phyloP scores from a whole-genome alignment of 2,113 vertebrate genomes.

The Cepphus grylle region DNA sequence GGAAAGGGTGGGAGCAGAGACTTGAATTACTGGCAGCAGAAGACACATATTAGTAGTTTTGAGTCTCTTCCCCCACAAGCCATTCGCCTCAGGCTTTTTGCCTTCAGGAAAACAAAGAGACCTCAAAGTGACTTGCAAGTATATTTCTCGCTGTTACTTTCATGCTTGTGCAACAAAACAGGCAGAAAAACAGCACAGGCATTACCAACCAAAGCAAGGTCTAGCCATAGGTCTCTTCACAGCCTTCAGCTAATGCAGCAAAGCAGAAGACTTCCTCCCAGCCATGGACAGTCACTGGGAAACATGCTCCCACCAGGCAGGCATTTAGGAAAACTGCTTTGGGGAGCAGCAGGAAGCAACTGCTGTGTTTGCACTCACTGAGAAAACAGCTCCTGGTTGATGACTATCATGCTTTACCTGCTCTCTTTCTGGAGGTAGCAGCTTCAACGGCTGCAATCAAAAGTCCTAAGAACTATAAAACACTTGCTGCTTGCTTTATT shows the following conservation, averaged over 20 bases:
- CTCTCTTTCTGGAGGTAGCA: background rate
- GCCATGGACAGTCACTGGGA: background rate
- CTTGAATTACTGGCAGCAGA: background rate
- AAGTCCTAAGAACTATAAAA: background rate
- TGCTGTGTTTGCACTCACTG: background rate
- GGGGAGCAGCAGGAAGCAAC: background rate
- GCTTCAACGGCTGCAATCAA: background rate
- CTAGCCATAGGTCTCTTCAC: background rate
- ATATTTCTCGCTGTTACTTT: background rate
- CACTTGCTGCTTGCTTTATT: background rate
- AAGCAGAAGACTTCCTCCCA: background rate
- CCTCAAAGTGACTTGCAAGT: background rate
- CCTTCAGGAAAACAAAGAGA: background rate
- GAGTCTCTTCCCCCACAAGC: background rate
- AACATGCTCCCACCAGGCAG: background rate
- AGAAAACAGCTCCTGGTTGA: background rate
- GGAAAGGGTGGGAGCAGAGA: background rate
- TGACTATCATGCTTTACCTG: background rate
- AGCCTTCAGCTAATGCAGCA: background rate
- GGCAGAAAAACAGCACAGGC: background rate
- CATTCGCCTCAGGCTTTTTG: background rate
- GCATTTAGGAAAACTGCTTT: background rate
- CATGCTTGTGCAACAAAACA: background rate
- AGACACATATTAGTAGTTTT: background rate
- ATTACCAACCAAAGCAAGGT: background rate